Evolutionary conservation across 2,888 invertebrate species (phyloP), one percentile per base, ranked within the genome.

Genomic region (Philaethria dido): DNA sequence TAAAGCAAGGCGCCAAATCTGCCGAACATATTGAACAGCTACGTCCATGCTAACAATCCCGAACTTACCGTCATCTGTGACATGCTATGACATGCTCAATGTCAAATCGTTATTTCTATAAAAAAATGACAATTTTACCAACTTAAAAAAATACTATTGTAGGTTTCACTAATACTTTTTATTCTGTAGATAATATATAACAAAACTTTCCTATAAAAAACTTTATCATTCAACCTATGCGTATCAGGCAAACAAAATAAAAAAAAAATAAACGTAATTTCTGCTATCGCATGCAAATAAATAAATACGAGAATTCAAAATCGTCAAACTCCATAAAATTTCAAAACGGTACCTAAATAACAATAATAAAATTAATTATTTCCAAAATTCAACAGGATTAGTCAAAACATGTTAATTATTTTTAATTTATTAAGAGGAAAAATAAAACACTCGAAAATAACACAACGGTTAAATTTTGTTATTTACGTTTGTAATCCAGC

Each of bases 401-500:
- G 64, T 68, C 67, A 67, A 62, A 57, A 67, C 25, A 59, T 69
- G 64, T 69, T 67, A 69, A 69, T 69, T 61, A 55, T 25, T 50
- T 54, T 64, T 61, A 50, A 18, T 42, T 54, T 29, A 36, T 52
- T 14, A 52, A 25, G 9, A 52, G 3, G 5, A 29, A 47, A 62
- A 70, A 48, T 9, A 66, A 57, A 60, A 55, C 70, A 69, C 69
- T 63, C 63, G 44, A 66, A 66, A 66, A 61, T 33, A 45, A 29
- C 52, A 67, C 16, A 67, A 61, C 50, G 36, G 66, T 70, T 69
- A 70, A 65, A 70, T 64, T 70, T 57, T 68, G 70, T 69, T 70
- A 70, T 66, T 55, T 39, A 62, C 65, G 52, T 47, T 39, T 39
- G 47, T 61, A 69, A 70, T 69, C 68, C 70, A 69, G 63, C 70